A percentile compares a stretch with the other conserved stretches of the same genome.
Evolutionary conservation across 1,140 invertebrate genomes (phyloP).

Genomic region (Delia radicum): DNA sequence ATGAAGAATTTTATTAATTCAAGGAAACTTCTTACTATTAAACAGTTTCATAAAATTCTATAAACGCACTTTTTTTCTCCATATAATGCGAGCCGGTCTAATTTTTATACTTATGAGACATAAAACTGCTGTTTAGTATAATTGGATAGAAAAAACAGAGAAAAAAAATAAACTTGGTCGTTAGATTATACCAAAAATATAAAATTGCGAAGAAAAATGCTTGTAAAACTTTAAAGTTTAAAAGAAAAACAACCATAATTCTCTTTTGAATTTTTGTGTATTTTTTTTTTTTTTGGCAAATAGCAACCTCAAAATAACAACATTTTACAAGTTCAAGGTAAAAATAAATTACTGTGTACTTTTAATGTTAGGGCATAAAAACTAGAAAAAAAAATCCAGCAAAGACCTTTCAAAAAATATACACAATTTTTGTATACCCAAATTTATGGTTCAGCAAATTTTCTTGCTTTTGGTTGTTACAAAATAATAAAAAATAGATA

Average conservation of each 20-base stretch:
- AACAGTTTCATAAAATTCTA: too few species aligned
- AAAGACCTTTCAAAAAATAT: background rate
- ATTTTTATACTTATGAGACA: too few species aligned
- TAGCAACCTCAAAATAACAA: background rate
- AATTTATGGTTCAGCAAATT: background rate
- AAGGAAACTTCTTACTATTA: too few species aligned
- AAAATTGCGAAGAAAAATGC: background rate
- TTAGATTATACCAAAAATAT: background rate
- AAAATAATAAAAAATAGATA: background rate
- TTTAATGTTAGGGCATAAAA: too few species aligned
- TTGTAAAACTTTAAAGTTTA: background rate
- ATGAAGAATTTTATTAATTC: too few species aligned
- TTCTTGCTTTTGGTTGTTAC: too few species aligned
- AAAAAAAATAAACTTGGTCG: too few species aligned
- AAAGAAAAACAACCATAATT: background rate
- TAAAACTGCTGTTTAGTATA: background rate
- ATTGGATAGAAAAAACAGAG: background rate
- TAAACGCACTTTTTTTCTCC: too few species aligned
- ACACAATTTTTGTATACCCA: too few species aligned
- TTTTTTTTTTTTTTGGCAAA: background rate
- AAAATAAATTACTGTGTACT: background rate
- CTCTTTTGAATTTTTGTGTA: background rate
- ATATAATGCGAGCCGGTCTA: too few species aligned
- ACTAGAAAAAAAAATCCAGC: too few species aligned
- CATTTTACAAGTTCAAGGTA: background rate